phyloP scores from a whole-genome alignment of 1,140 invertebrate species.

The Psilanteris sp. region DNA sequence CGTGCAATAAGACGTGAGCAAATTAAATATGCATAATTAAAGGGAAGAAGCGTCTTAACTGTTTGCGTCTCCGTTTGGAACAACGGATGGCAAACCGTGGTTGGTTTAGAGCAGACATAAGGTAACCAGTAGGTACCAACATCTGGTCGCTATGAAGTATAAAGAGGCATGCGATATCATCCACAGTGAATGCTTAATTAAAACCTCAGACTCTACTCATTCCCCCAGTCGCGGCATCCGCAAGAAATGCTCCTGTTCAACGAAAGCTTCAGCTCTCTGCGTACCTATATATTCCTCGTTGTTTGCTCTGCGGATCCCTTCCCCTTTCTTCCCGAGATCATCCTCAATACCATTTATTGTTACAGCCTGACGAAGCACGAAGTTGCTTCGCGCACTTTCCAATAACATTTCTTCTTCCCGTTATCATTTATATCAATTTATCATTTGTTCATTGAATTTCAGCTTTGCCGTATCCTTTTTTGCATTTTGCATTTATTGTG shows the following conservation, averaged over 20 bases:
- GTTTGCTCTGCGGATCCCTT: constrained; percentile 52
- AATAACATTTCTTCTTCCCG: constrained; percentile 54
- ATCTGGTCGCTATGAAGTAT: constrained; percentile 79
- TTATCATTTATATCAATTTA: constrained; percentile 62
- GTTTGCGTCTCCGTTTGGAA: constrained; percentile 58
- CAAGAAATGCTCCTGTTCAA: constrained; percentile 74
- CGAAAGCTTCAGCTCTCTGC: constrained; percentile 60
- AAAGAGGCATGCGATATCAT: constrained; percentile 79
- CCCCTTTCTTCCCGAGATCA: constrained; percentile 50
- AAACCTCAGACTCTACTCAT: constrained; percentile 76
- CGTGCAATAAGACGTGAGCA: constrained; percentile 71
- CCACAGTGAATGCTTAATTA: constrained; percentile 80
- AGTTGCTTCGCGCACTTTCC: constrained; percentile 55
- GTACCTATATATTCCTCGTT: constrained; percentile 60
- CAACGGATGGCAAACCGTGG: constrained; percentile 61
- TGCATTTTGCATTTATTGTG: constrained; percentile 37
- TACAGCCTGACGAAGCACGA: constrained; percentile 61
- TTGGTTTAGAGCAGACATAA: constrained; percentile 62
- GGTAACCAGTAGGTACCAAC: constrained; percentile 74
- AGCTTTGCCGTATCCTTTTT: constrained; percentile 2
- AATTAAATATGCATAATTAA: constrained; percentile 80
- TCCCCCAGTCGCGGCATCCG: constrained; percentile 69
- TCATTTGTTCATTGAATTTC: constrained; percentile 51
- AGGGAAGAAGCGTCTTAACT: constrained; percentile 66
- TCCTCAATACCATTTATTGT: constrained; percentile 61